Conservation (phyloP, 2,888 invertebrate species). For the Tachina fera region DNA sequence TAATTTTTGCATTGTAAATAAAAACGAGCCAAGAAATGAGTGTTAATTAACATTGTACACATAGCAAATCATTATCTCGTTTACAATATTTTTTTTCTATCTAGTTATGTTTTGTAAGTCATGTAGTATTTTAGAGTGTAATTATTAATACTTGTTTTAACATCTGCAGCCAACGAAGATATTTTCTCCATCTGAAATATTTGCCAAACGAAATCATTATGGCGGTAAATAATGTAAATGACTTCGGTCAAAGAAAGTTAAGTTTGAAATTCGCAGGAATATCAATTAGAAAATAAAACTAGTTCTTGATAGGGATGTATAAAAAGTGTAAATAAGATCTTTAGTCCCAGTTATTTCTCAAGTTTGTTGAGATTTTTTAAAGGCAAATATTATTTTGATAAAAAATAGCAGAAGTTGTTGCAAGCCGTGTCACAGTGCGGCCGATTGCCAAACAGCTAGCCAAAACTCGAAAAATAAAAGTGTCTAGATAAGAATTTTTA, state of each 20-base stretch:
- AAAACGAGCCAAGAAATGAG: conserved; percentile 35
- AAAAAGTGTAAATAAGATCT: too few species aligned
- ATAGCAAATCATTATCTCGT: conserved; percentile 32
- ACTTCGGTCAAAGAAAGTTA: background rate
- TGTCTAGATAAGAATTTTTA: too few species aligned
- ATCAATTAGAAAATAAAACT: too few species aligned
- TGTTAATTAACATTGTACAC: conserved; percentile 29
- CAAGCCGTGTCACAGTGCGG: too few species aligned
- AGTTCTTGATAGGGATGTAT: too few species aligned
- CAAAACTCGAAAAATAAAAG: too few species aligned
- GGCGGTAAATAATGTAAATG: conserved; percentile 4
- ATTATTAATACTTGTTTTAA: conserved; percentile 27
- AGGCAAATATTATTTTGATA: too few species aligned
- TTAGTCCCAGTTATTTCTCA: too few species aligned
- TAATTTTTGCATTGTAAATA: background rate
- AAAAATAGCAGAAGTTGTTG: too few species aligned
- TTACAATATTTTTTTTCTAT: background rate
- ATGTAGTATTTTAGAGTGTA: background rate
- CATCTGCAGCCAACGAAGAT: conserved; percentile 39
- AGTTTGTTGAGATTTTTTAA: too few species aligned
- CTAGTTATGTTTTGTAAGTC: conserved; percentile 7
- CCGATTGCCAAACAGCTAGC: too few species aligned
- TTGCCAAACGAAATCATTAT: conserved; percentile 26
- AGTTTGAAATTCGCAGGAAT: too few species aligned
- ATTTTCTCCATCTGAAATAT: background rate